phyloP scores from a whole-genome alignment of 2,888 invertebrate genomes.

The Xylota sylvarum region DNA sequence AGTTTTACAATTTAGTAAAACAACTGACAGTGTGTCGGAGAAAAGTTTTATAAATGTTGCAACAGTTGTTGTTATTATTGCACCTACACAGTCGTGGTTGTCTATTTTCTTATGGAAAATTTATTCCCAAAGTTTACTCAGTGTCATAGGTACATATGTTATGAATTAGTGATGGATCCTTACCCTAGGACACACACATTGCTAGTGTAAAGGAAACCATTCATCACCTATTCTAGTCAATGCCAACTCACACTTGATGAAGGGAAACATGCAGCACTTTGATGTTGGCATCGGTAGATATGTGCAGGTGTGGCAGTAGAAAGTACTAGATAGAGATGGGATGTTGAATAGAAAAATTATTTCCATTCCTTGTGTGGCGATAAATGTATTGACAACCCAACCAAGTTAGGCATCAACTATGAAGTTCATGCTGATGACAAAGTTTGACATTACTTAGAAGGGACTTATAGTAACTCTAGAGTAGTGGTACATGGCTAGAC shows the following conservation, averaged over 20 bases:
- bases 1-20: constrained; percentile 5
- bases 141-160: constrained; percentile 30
- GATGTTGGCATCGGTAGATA: neutral
- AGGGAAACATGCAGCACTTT: neutral
- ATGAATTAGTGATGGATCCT: constrained; percentile 49
- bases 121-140: constrained; percentile 37
- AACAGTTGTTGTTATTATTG: constrained; percentile 5
- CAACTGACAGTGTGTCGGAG: constrained; percentile 15
- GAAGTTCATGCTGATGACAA: too few relatives aligned
- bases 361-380: too few relatives aligned
- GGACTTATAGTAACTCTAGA: too few relatives aligned
- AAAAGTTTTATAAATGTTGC: constrained; percentile 10
- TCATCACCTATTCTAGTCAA: constrained; percentile 21
- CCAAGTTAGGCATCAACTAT: too few relatives aligned
- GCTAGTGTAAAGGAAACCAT: constrained; percentile 10
- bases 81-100: neutral
- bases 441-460: too few relatives aligned
- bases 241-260: neutral
- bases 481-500: too few relatives aligned
- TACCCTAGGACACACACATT: constrained; percentile 5
- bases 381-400: too few relatives aligned
- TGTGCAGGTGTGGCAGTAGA: neutral
- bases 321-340: neutral
- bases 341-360: too few relatives aligned
- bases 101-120: constrained; percentile 30